Base-by-base conservation (phyloP, 2,797 vertebrate genomes). In the Lepidocolaptes lacrymiger region DNA sequence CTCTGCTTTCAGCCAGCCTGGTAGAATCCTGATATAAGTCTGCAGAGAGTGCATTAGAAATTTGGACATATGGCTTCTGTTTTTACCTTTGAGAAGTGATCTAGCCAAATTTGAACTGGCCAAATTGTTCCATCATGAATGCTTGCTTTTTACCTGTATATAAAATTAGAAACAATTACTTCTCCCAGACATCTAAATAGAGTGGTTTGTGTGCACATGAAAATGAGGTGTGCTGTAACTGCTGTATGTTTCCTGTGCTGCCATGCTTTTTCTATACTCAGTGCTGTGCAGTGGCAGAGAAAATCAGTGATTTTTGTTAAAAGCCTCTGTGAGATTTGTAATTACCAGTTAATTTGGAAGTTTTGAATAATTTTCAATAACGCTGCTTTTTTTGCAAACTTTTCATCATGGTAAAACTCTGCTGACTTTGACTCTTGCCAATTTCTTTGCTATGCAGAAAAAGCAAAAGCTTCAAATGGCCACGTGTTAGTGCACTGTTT, bases 401-500 rank as follows among this genome's bases (percentile, higher is more conserved):
- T 59, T 56, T 78, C 37, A 19, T 55, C 5, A 0, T 28, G 16
- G 24, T 87, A 3, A 76, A 77, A 62, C 52, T 69, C 74, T 76
- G 55, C 71, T 12, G 36, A 81, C n/a, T 48, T 77, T 97, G 81
- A 96, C 89, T 27, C 39, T 55, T 93, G 61, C 86, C 74, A 30
- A 91, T 92, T 89, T 85, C 52, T 76, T 85, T 93, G 79, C 87
- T 93, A 7, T 37, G 20, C 93, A 99, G 99, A 99, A 92, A 99
- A 99, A 96, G 99, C 99, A n/a, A 99, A 99, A 95, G 99, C 99
- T 7, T 99, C 98, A 8, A 98, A 99, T 9, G 98, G 98, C 12
- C 97, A 97, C 1, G 99, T 99, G 83, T 94, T 99, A 44, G 99
- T 99, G n/a, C 99, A 99, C 98, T 99, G 99, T n/a, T 96, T 99